These are phyloP conservation scores for Cheilosia variabilis DNA, from an alignment of 2,888 invertebrate species.

Conservation along the genomic window DNA sequence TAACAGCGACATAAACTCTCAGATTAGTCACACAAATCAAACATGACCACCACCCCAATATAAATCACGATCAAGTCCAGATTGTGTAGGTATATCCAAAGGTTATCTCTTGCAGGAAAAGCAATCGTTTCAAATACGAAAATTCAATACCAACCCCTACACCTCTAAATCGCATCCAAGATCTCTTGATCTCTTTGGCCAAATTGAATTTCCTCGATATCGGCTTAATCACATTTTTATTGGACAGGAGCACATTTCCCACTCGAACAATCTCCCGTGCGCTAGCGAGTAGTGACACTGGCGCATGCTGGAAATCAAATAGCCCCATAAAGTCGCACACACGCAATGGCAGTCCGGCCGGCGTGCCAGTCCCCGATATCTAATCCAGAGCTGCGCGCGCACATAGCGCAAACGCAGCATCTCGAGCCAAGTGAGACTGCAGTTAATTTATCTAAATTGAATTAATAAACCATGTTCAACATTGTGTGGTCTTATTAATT, in stretches of 20 bases:
- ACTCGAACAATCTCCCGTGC: conserved; percentile 56
- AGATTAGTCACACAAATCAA: conserved; percentile 28
- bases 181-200: conserved; percentile 11
- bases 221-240: conserved; percentile 72
- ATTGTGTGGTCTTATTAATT: conserved; percentile 83
- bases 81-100: conserved; percentile 36
- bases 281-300: conserved; percentile 67
- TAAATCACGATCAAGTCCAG: conserved; percentile 53
- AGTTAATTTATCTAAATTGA: conserved; percentile 84
- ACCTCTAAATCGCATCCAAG: not conserved
- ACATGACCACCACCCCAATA: conserved; percentile 42
- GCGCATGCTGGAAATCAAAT: conserved; percentile 73
- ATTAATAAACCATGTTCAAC: conserved; percentile 84
- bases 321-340: conserved; percentile 41
- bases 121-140: conserved; percentile 43
- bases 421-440: conserved; percentile 77
- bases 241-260: conserved; percentile 74
- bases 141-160: conserved; percentile 31
- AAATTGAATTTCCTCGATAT: conserved; percentile 34
- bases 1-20: not conserved
- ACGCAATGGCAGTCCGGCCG: conserved; percentile 59
- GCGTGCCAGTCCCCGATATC: conserved; percentile 34
- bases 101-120: conserved; percentile 48
- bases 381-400: conserved; percentile 50
- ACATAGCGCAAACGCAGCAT: conserved; percentile 61